Conservation (phyloP, 2,797 vertebrate species). For the Triplophysa yarkandensis region DNA sequence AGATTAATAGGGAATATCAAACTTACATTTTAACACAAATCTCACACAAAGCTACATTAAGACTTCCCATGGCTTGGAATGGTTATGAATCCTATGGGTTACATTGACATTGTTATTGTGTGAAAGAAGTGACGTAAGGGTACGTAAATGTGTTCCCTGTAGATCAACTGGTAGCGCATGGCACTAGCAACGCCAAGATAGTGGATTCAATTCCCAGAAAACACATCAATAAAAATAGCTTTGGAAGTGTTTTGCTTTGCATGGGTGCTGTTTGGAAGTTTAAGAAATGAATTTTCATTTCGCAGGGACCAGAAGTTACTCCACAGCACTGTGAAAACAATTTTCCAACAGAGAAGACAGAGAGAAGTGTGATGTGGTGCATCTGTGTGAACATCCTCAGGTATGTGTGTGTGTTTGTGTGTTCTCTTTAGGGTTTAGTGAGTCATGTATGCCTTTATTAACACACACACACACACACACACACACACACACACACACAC, state of each 20-base stretch:
- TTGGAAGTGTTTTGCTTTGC: not conserved
- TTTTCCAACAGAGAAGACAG: not conserved
- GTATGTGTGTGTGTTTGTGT: conserved; percentile 9
- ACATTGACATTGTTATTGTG: not conserved
- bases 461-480: conserved; percentile 39
- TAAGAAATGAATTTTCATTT: not conserved
- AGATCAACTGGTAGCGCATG: not conserved
- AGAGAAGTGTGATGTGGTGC: conserved; percentile 14
- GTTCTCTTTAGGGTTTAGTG: conserved; percentile 23
- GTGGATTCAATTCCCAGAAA: not conserved
- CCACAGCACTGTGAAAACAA: conserved; percentile 24
- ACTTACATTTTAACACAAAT: not conserved
- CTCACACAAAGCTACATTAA: not conserved
- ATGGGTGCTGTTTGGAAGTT: not conserved
- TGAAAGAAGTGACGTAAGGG: not conserved
- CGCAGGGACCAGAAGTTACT: not conserved
- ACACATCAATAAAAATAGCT: not conserved
- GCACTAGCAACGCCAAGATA: not conserved
- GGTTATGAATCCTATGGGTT: not conserved
- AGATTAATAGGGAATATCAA: not conserved
- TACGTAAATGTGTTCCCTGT: not conserved
- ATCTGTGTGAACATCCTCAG: conserved; percentile 15
- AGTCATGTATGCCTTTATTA: conserved; percentile 29
- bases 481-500: conserved; percentile 38
- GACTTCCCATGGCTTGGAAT: not conserved